Base-by-base conservation (phyloP, 30 jellyfish, hydroid and myxozoan species). In the Haliclystus octoradiatus region DNA sequence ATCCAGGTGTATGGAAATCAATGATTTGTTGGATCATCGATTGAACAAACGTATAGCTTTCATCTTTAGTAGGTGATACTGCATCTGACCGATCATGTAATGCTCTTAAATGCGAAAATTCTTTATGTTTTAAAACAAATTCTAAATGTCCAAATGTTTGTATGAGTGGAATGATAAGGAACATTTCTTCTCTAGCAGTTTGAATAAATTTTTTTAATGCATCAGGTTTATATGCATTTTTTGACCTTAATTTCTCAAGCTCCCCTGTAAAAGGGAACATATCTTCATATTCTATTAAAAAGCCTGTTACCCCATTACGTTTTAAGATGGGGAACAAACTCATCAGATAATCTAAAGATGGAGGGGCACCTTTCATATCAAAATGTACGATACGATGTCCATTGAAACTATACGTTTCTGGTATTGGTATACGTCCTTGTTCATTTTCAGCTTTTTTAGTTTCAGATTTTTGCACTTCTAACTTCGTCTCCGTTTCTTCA, bases 131-230 rank as follows among this genome's bases (percentile, higher is more conserved):
- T 81, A 88, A 53, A 33, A 75, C 97, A 79, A 79, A 88, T 52
- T 88, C 97, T 31, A 88, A 66, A 65, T 88, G 97, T 7, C 97
- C 97, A 79, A 88, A 80, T n/a, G 97, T 73, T 62, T 88, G 97
- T 24, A 88, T 46, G 33, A 88, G 80, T 13, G 97, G 97, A 7
- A 88, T 71, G 2, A 88, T 84, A 26, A 52, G 52, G 51, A 88
- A 66, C 26, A 70, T 46, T 31, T 72, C 75, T 34, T 79, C 87
- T 57, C 69, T 66, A 14, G 94, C 97, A 13, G 62, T 75, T 1
- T 57, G 67, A 27, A 88, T 71, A 29, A 88, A n/a, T 33, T 33
- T 75, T 33, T 71, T 69, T 1, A 88, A 28, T 29, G 79, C 81
- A 26, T 52, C 68, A 66, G 72, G 57, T 22, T 94, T 69, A 82